A percentile compares a stretch with the other conserved stretches of the same genome.
Conservation (phyloP, 2,888 invertebrate genomes). For the Luperina nickerlii region DNA sequence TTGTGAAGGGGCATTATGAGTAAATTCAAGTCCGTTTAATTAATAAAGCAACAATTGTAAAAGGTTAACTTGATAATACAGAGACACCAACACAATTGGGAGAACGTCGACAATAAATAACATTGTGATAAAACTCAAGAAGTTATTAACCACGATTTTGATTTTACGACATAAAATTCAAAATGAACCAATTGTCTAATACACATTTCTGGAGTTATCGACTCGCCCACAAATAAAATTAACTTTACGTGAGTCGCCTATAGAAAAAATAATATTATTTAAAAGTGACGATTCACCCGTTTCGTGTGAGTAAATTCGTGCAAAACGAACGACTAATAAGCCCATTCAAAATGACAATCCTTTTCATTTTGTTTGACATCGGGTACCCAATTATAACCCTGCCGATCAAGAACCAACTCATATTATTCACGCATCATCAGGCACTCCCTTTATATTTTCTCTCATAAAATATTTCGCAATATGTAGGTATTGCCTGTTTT, state of each 20-base stretch:
- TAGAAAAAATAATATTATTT: too few species aligned
- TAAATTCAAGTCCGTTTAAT: constrained; percentile 12
- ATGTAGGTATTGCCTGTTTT: neutral
- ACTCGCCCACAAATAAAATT: too few species aligned
- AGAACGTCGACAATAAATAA: constrained; percentile 65
- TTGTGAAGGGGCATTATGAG: neutral
- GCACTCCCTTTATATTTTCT: neutral
- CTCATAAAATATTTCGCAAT: neutral
- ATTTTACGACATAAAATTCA: constrained; percentile 3
- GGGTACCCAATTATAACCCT: neutral
- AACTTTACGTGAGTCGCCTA: too few species aligned
- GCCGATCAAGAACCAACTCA: neutral
- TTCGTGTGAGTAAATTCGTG: too few species aligned
- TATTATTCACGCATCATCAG: neutral
- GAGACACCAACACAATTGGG: constrained; percentile 45
- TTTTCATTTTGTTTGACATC: neutral
- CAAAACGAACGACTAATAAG: too few species aligned
- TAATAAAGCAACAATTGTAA: constrained; percentile 14
- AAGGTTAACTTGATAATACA: constrained; percentile 44
- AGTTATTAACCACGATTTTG: constrained; percentile 62
- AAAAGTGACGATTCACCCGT: too few species aligned
- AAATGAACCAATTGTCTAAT: too few species aligned
- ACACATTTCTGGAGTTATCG: too few species aligned
- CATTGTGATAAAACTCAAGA: constrained; percentile 72
- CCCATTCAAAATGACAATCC: neutral